Evolutionary conservation across 2,113 vertebrate species (phyloP), one percentile per base, ranked within the genome.

Genomic region (Gadus macrocephalus): DNA sequence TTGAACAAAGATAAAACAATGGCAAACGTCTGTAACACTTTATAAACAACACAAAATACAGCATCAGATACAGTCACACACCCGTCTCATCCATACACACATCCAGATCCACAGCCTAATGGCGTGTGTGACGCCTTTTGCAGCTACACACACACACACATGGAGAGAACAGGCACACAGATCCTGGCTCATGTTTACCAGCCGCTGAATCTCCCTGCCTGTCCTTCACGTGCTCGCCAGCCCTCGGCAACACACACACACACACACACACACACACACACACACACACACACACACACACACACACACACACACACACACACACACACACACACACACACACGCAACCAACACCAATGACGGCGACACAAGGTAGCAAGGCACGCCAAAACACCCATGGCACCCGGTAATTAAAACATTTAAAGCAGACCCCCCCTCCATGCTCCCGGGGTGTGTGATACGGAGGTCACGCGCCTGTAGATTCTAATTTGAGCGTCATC

Each of bases 401-500:
- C 93, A 49, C 89, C 83, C 79, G 87, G 93, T 94, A 97, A 98
- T 97, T 97, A 95, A 97, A 97, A 93, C 92, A 93, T 93, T 95
- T 94, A 93, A 94, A 94, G 84, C 90, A 87, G 91, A 92, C 92
- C 90, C 89, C 92, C 91, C 91, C 91, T 87, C 86, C 86, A 67
- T 81, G 94, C 92, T 87, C 86, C 72, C 90, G 85, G 82, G 89
- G 94, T 95, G 94, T 95, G 92, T 94, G 93, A 93, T 93, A 91
- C 89, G 91, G 88, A 91, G 95, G 96, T 98, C 95, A 96, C 92
- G 91, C 93, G 94, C 94, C 92, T 98, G 95, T 95, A 96, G 93
- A 93, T 94, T 97, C 93, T 96, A 95, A 97, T 98, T 98, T 98
- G 95, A 91, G 94, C 92, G 83, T 90, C 78, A 97, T 98, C 95